phyloP scores from a whole-genome alignment of 2,888 invertebrate genomes.

The Metalampra italica region DNA sequence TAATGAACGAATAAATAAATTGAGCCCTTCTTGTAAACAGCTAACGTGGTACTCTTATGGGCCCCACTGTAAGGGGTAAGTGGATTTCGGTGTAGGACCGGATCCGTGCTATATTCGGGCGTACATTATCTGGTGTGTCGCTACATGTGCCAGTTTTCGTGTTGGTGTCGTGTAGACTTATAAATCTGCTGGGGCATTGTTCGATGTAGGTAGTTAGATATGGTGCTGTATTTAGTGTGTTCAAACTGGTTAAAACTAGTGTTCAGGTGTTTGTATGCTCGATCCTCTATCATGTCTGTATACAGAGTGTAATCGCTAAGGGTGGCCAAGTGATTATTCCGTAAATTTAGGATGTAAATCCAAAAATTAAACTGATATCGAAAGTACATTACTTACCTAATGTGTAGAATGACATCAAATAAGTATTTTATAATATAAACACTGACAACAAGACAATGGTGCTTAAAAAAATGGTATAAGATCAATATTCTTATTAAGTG shows the following conservation, averaged over 20 bases:
- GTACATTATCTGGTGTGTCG: constrained; percentile 42
- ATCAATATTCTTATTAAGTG: not conserved
- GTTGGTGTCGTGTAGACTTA: constrained; percentile 5
- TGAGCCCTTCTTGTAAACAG: constrained; percentile 71
- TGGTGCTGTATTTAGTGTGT: too few species aligned
- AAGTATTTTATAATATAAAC: too few species aligned
- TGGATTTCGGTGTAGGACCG: constrained; percentile 74
- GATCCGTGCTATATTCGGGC: constrained; percentile 49
- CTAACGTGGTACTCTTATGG: constrained; percentile 56
- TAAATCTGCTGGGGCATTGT: constrained; percentile 3
- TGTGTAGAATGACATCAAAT: too few species aligned
- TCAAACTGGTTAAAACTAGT: too few species aligned
- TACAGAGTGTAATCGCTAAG: too few species aligned
- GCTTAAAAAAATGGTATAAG: not conserved
- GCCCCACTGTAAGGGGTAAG: constrained; percentile 73
- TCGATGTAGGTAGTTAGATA: not conserved
- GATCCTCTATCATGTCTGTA: too few species aligned
- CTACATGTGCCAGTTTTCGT: not conserved
- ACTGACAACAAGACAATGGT: too few species aligned
- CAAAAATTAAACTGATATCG: too few species aligned
- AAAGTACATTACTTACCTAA: too few species aligned
- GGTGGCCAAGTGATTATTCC: too few species aligned
- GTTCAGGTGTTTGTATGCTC: too few species aligned
- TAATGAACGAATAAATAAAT: constrained; percentile 78
- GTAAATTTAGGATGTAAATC: too few species aligned